Base-by-base conservation (phyloP, 2,888 invertebrate genomes). In the Chrysolina americana region DNA sequence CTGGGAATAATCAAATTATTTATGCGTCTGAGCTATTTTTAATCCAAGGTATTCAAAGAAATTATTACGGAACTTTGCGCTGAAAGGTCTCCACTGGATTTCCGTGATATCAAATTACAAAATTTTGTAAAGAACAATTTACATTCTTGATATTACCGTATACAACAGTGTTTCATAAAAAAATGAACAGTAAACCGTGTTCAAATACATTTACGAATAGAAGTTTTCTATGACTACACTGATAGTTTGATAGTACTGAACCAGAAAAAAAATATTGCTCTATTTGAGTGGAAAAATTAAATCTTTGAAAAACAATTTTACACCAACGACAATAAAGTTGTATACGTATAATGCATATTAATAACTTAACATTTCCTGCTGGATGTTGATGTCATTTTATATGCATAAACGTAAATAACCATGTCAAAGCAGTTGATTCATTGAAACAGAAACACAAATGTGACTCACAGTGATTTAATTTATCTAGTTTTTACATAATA, bases 11-110 rank as follows among this genome's bases (percentile, higher is more conserved):
- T 28, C 28, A 59, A 28, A 36, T 59, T 59, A 59, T 59, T 36
- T 36, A 59, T 59, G 11, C 59, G 59, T 17, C 59, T n/a, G 13
- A 28, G 36, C 59, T 59, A 59, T 59, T 59, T 59, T 28, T 59
- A 59, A 59, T 59, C 59, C 59, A 28, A 36, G 28, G 36, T 59
- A 36, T 59, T 59, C 59, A 36, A n/a, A 28, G 17, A 59, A 59
- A 59, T 59, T 59, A 59, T n/a, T n/a, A 59, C 2, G 15, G 36
- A 23, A 36, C 8, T 59, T 59, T 59, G 59, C n/a, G n/a, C 2
- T n/a, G 59, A 59, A 59, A 28, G 36, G 36, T 8, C 8, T 8
- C 36, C 0, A 36, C 36, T 36, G 36, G 36, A 36, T 36, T 36
- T 36, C 8, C 36, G 4, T 36, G 36, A 3, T 28, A 28, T 28